Evolutionary conservation across 2,113 vertebrate genomes (phyloP).

Genomic region (Gambusia affinis): DNA sequence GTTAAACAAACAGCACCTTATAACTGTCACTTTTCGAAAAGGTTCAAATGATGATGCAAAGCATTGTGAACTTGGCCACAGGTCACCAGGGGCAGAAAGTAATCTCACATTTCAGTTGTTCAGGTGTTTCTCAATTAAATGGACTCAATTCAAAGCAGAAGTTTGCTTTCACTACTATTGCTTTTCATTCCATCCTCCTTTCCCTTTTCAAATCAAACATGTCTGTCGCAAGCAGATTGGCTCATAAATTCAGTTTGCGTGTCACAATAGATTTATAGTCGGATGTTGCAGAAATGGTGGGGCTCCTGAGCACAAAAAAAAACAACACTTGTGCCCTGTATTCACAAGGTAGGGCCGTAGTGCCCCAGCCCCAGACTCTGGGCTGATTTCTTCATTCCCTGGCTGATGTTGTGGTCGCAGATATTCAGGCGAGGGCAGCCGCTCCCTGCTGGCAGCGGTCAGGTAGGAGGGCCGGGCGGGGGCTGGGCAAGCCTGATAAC

Average conservation of each 20-base stretch:
- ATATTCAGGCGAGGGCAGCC: conserved; percentile 93
- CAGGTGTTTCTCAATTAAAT: not conserved
- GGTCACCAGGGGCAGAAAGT: not conserved
- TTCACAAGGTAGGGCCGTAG: conserved; percentile 34
- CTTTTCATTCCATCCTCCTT: conserved; percentile 50
- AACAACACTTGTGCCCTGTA: conserved; percentile 11
- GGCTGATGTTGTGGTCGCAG: conserved; percentile 92
- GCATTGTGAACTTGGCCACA: not conserved
- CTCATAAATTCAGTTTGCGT: conserved; percentile 98
- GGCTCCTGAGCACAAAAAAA: conserved; percentile 59
- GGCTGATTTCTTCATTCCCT: conserved; percentile 95
- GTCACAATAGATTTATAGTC: conserved; percentile 99
- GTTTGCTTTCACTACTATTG: conserved; percentile 27
- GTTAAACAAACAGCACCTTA: not conserved
- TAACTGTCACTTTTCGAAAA: no score
- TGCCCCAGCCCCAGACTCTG: conserved; percentile 84
- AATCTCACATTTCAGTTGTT: not conserved
- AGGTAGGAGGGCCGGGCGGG: conserved; percentile 82
- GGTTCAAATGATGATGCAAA: not conserved
- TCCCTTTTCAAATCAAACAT: conserved; percentile 77
- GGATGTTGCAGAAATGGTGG: conserved; percentile 98
- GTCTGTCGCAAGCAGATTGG: conserved; percentile 95
- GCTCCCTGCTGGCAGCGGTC: conserved; percentile 85
- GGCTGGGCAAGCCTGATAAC: conserved; percentile 77
- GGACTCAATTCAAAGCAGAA: conserved; percentile 42